Conservation (phyloP, 2,797 vertebrate genomes). For the Chaetodon trifasciatus region DNA sequence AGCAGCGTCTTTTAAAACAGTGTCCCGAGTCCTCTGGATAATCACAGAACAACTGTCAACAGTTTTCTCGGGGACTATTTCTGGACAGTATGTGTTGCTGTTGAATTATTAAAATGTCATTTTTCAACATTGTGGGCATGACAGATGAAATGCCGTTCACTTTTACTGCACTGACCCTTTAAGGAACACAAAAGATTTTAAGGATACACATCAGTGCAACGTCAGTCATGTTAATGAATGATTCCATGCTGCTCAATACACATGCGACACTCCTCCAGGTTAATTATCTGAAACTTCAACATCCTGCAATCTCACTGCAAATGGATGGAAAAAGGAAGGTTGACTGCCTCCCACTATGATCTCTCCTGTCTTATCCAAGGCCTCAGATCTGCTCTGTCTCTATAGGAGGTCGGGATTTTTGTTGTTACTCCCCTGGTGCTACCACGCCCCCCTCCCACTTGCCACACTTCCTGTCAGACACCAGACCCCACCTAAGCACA, state of each 20-base stretch:
- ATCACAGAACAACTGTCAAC: slow-evolving; percentile 39
- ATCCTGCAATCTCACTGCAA: background rate
- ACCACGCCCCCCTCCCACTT: background rate
- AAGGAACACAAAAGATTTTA: background rate
- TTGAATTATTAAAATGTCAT: slow-evolving; percentile 41
- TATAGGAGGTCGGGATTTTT: background rate
- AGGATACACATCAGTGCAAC: background rate
- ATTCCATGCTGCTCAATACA: background rate
- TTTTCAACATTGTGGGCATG: slow-evolving; percentile 18
- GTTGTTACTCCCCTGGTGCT: background rate
- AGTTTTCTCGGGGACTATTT: slow-evolving; percentile 27
- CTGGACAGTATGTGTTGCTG: slow-evolving; percentile 21
- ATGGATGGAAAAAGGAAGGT: background rate
- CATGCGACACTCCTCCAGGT: background rate
- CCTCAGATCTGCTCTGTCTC: slow-evolving; percentile 2
- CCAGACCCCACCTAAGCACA: slow-evolving; percentile 8
- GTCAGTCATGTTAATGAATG: background rate
- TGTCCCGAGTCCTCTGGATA: slow-evolving; percentile 15
- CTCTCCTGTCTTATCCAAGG: background rate
- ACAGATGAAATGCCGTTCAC: background rate
- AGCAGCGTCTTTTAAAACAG: slow-evolving; percentile 37
- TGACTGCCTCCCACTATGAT: background rate
- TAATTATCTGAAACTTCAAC: background rate
- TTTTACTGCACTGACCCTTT: background rate
- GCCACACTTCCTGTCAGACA: background rate